Percentiles rank a stretch among this genome's conserved stretches.
These are phyloP conservation scores for Phenacoccus solenopsis DNA, from an alignment of 1,140 invertebrate genomes.

Conservation along the genomic window DNA sequence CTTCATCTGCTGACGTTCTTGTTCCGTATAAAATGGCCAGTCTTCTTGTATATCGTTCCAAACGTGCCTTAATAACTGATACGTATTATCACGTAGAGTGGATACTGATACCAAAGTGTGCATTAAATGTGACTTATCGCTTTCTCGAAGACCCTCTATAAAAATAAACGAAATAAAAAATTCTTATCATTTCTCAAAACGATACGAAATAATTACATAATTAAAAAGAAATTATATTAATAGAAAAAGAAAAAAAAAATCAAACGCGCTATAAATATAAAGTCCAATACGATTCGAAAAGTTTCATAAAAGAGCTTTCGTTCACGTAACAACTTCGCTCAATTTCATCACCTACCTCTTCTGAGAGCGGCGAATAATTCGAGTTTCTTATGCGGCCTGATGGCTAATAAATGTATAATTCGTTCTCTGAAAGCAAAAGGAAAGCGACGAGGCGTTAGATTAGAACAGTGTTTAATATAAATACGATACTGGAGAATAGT, in stretches of 20 bases:
- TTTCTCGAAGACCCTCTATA: constrained; percentile 67
- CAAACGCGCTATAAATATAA: not conserved
- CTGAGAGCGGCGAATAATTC: constrained; percentile 67
- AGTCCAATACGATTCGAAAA: no score
- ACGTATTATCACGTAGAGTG: constrained; percentile 70
- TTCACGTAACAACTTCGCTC: no score
- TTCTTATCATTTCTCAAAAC: not conserved
- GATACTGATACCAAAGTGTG: constrained; percentile 64
- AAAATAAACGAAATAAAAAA: not conserved
- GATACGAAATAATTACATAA: no score
- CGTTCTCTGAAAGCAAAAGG: constrained; percentile 38
- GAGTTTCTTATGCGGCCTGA: constrained; percentile 83
- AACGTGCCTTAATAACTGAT: constrained; percentile 64
- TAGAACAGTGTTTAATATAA: no score
- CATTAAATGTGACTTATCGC: constrained; percentile 35
- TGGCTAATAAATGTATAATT: constrained; percentile 80
- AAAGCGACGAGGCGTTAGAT: no score
- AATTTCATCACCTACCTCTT: constrained; percentile 36
- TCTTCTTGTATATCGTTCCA: not conserved
- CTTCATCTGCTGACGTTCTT: not conserved
- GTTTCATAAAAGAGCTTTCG: no score
- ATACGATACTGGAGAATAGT: no score
- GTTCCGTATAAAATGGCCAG: not conserved
- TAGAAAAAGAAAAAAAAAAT: no score
- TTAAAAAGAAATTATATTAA: no score